Evolutionary conservation across 2,113 vertebrate genomes (phyloP).

Genomic region (Heterotis niloticus): DNA sequence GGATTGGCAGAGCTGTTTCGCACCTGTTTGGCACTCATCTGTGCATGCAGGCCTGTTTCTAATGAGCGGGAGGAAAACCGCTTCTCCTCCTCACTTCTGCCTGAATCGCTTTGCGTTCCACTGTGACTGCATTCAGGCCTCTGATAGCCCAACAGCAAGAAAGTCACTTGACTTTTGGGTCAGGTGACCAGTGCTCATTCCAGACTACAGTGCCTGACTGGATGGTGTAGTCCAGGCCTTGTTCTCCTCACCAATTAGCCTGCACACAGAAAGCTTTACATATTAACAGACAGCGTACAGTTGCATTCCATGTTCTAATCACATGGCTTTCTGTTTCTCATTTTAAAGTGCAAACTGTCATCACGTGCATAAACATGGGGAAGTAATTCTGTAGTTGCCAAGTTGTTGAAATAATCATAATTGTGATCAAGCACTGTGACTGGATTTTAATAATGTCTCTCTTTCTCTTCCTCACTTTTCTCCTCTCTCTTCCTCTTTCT

Average conservation of each 20-base stretch:
- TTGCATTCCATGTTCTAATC: no score
- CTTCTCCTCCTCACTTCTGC: background rate
- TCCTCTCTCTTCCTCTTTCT: conserved; percentile 11
- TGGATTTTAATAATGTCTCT: background rate
- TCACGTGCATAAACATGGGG: background rate
- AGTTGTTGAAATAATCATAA: background rate
- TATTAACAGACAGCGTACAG: no score
- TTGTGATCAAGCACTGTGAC: background rate
- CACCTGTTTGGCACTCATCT: background rate
- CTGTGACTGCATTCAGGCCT: background rate
- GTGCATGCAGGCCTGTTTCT: background rate
- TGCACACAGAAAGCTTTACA: no score
- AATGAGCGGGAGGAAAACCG: conserved; percentile 12
- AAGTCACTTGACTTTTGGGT: no score
- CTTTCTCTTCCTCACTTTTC: background rate
- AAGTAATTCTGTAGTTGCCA: background rate
- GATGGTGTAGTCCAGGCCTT: no score
- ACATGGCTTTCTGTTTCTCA: background rate
- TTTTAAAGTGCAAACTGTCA: background rate
- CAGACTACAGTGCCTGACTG: no score
- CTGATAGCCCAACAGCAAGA: background rate
- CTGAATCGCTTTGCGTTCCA: background rate
- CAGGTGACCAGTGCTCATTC: no score
- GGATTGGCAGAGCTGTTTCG: background rate
- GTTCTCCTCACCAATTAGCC: no score